Evolutionary conservation across 2,888 invertebrate genomes (phyloP), one percentile per base, ranked within the genome.

Genomic region (Drosophila trichaetosa): DNA sequence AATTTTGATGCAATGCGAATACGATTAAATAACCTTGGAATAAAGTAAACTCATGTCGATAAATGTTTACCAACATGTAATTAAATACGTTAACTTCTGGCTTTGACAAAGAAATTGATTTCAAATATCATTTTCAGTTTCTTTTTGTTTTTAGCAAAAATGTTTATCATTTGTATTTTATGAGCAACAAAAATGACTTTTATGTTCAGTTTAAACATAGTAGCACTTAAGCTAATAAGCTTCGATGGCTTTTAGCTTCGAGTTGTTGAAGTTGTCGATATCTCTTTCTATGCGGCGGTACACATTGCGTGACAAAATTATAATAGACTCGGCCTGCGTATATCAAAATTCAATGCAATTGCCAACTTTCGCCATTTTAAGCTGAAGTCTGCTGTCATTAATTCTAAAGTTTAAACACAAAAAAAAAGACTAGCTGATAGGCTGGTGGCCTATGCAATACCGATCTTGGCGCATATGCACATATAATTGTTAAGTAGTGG

Each of bases 341-440:
- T 8, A 51, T 42, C n/a, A 54, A 62, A 62, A 62, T 48, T 24
- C 52, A 57, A 49, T 38, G 54, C 38, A 46, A 51, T 53, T 21
- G 51, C 54, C 76, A 73, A 79, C 81, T 82, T 82, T 82, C 81
- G 80, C 82, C 73, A 54, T 64, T 65, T 65, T 53, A 58, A 60
- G 61, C 69, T 65, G 61, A 69, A 63, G 64, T 70, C 60, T 52
- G 40, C 56, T 82, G 79, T 74, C 81, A 76, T 82, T 83, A 76
- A 78, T 82, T 82, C 80, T 80, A 70, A 70, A 69, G 59, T 57
- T 68, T 71, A 64, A 76, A 64, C 31, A 40, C 63, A 67, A 4
- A 4, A 18, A 36, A 57, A 34, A 42, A 36, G 13, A n/a, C 27
- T 31, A 29, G n/a, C n/a, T 42, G 58, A 71, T 46, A 38, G 13